Base-by-base conservation (phyloP, 2,888 invertebrate species). In the Sarcophaga rosellei region DNA sequence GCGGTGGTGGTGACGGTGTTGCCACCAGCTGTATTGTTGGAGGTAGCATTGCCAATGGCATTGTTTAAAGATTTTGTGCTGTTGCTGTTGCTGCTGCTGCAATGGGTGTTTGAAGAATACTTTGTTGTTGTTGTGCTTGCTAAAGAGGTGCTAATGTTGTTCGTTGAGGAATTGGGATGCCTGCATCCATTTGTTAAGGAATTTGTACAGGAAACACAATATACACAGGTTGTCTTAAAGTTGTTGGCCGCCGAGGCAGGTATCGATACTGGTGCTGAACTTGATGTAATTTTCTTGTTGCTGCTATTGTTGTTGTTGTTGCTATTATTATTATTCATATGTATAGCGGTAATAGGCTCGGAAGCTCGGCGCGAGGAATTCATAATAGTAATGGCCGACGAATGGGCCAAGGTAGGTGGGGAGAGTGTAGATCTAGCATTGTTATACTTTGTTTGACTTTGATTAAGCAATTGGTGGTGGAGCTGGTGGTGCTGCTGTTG, bases 271-370 rank as follows among this genome's bases (percentile, higher is more conserved):
- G 87, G 78, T 23, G 78, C 82, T 15, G 82, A 45, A 25, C 84
- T 66, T 11, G 78, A 81, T 35, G 81, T 62, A n/a, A 47, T 66
- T 79, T 78, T 80, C 66, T 82, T 85, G 20, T 65, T 81, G 20
- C 11, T 20, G 8, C 21, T 61, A 2, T 61, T 45, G 72, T 61
- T 45, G 73, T 78, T 61, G 20, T 61, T 45, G 72, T 61, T 61
- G 21, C 21, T 45, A 72, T 78, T 61, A n/a, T 61, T 45, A 72
- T 35, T 35, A 35, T 35, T 35, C 35, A 35, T 35, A 35, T 89
- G 89, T 61, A 90, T 87, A 53, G 90, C 89, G 15, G 90, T 89
- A 23, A 90, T 81, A 8, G 91, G 91, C 63, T 91, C 91, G 15
- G 91, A 91, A 59, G 90, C 89, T 61, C 91, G 89, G 59, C 85